Conservation (phyloP, 2,113 vertebrate species). For the Eurystomus gularis region DNA sequence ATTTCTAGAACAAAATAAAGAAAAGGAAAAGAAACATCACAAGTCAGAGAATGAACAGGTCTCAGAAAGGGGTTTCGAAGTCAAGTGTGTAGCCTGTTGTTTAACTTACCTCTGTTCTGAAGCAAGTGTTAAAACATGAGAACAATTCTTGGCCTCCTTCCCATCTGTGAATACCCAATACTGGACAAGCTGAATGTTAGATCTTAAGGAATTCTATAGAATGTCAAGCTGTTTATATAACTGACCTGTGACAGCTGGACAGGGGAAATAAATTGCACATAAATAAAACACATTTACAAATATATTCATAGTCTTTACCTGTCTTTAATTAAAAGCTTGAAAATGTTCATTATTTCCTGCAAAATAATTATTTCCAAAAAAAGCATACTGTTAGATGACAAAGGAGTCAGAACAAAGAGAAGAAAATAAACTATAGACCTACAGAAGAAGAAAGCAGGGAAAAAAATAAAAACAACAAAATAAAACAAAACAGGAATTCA, state of each 20-base stretch:
- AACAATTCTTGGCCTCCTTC: neutral
- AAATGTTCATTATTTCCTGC: neutral
- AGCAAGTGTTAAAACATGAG: neutral
- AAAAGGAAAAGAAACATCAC: neutral
- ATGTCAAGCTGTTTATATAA: neutral
- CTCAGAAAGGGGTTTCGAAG: neutral
- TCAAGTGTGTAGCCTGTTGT: neutral
- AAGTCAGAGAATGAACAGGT: neutral
- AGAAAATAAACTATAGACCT: neutral
- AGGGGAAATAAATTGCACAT: neutral
- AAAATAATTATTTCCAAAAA: slow-evolving; percentile 33
- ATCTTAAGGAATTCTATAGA: neutral
- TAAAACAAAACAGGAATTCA: neutral
- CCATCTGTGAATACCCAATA: neutral
- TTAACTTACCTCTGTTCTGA: neutral
- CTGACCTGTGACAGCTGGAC: neutral
- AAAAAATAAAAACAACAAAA: neutral
- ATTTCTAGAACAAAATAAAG: neutral
- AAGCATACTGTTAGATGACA: neutral
- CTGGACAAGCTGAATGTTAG: neutral
- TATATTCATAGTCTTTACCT: neutral
- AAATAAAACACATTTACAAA: neutral
- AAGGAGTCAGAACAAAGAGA: neutral
- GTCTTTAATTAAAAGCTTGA: neutral
- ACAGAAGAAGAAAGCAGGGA: neutral